Evolutionary conservation across 2,888 invertebrate genomes (phyloP), one percentile per base, ranked within the genome.

Genomic region (Ptychoptera contaminata): DNA sequence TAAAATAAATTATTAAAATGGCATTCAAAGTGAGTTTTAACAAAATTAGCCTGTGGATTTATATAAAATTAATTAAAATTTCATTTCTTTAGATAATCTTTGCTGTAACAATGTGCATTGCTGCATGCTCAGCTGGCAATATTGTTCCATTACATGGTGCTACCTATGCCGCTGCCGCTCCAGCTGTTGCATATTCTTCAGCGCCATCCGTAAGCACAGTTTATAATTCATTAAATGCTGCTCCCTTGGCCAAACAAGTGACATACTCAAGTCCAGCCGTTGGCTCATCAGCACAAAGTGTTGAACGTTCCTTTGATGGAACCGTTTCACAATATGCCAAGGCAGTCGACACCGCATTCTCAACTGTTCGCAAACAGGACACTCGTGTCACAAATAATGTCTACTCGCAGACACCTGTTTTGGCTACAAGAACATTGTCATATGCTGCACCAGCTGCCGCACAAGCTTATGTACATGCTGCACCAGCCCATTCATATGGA

Each of bases 311-410:
- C 16, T 67, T 71, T 48, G 75, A 71, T 47, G 72, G 65, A 49
- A 72, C 72, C 53, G 68, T 75, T 5, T 73, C 75, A 45, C 67
- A 67, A 56, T 67, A 71, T 64, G 68, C 71, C 53, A 76, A 75
- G 60, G 70, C 72, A 44, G 70, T 73, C 30, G 72, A 74, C 55
- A 72, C 72, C 42, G 70, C 74, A 45, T 74, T 71, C 66, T 73
- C 74, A 50, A 73, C 70, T 55, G 71, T 74, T 31, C 70, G 72
- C 57, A 75, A 75, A 61, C 67, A 64, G 59, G 72, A 75, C 49
- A 72, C 72, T 42, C 69, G 73, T 51, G 62, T 72, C 59, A 71
- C 68, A 61, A 73, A 73, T 55, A 74, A 76, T 54, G 70, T 67
- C 16, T 68, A 71, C 48, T 62, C 65, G 34, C 60, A 62, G 46